Percentiles rank a stretch among this genome's conserved stretches.
Evolutionary conservation across 2,113 vertebrate species (phyloP).

Genomic region (Rhodinocichla rosea): DNA sequence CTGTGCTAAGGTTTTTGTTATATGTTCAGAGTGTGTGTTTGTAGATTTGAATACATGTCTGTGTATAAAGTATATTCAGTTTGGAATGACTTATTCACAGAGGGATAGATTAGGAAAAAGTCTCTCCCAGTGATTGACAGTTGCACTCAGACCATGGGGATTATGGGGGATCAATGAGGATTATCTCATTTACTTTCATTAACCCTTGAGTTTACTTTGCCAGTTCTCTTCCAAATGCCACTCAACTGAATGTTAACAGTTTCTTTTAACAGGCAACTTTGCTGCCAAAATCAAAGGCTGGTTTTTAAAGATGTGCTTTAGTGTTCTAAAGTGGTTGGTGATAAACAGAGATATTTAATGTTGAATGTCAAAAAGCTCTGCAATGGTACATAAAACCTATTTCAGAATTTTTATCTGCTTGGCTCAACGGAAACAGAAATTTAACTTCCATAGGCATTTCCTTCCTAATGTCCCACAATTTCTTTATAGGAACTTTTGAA

Average conservation of each 20-base stretch:
- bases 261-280: conserved; percentile 28
- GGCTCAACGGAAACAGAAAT: background rate
- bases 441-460: background rate
- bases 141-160: conserved; percentile 65
- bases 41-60: background rate
- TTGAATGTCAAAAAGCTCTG: background rate
- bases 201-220: conserved; percentile 73
- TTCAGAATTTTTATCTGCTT: background rate
- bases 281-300: background rate
- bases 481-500: background rate
- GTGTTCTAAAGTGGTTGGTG: background rate
- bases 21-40: background rate
- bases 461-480: background rate
- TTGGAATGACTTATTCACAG: conserved; percentile 53
- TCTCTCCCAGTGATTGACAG: conserved; percentile 68
- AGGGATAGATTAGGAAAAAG: conserved; percentile 51
- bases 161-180: conserved; percentile 73
- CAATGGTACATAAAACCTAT: background rate
- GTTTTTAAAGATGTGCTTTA: background rate
- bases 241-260: conserved; percentile 64
- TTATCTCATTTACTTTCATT: conserved; percentile 76
- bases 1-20: background rate
- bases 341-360: background rate
- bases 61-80: background rate
- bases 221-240: conserved; percentile 57